A percentile compares a stretch with the other conserved stretches of the same genome.
Conservation (phyloP, 2,113 vertebrate genomes). For the Pedionomus torquatus region DNA sequence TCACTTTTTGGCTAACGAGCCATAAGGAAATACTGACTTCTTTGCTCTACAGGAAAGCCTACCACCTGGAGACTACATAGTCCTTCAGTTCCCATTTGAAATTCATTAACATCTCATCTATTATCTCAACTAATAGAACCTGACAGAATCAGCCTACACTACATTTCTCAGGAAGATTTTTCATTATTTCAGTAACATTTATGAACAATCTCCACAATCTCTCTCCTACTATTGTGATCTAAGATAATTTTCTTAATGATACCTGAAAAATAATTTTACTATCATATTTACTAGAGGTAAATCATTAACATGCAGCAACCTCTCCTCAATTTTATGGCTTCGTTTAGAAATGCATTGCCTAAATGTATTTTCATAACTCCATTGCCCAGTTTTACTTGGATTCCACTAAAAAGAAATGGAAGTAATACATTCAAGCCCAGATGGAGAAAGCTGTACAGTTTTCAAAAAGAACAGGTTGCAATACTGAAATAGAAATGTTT, state of each 20-base stretch:
- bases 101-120: background rate
- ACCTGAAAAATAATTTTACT: background rate
- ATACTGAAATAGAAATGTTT: background rate
- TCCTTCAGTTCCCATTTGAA: background rate
- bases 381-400: background rate
- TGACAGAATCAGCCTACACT: background rate
- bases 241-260: background rate
- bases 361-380: background rate
- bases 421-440: background rate
- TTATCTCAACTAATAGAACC: background rate
- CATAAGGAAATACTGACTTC: background rate
- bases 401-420: background rate
- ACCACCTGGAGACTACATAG: background rate
- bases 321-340: background rate
- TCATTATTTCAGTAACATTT: background rate
- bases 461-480: background rate
- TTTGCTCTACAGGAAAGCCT: background rate
- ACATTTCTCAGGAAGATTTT: background rate
- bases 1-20: background rate
- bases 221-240: background rate
- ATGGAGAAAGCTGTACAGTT: background rate
- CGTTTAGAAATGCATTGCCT: background rate
- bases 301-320: background rate
- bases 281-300: background rate
- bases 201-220: background rate